Conservation (phyloP, 2,113 vertebrate genomes). For the Salvelinus namaycush region DNA sequence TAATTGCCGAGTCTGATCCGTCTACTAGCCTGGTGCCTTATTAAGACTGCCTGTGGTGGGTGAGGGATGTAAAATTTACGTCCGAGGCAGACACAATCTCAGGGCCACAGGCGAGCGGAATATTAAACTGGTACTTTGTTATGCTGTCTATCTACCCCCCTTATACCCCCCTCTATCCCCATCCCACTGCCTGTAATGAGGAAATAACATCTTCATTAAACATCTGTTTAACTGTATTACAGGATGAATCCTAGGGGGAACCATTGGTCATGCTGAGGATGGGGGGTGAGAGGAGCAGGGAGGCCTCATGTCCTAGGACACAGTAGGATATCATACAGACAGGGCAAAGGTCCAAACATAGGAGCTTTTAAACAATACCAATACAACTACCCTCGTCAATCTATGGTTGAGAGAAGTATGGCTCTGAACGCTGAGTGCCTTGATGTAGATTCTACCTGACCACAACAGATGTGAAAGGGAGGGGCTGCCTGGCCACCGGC, state of each 20-base stretch:
- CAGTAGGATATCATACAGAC: constrained; percentile 49
- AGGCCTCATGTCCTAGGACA: constrained; percentile 64
- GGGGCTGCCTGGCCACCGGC: constrained; percentile 38
- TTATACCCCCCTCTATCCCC: constrained; percentile 60
- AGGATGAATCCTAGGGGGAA: constrained; percentile 72
- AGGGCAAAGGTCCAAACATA: constrained; percentile 50
- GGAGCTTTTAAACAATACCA: constrained; percentile 28
- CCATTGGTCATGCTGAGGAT: constrained; percentile 76
- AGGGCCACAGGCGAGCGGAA: constrained; percentile 75
- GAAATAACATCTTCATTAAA: constrained; percentile 82
- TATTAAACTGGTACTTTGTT: constrained; percentile 75
- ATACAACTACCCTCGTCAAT: constrained; percentile 34
- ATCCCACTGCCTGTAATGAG: constrained; percentile 78
- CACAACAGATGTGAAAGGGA: constrained; percentile 54
- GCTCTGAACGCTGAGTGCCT: background rate
- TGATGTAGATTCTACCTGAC: constrained; percentile 43
- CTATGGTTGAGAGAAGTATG: background rate
- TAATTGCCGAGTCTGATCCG: constrained; percentile 78
- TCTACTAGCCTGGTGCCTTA: constrained; percentile 73
- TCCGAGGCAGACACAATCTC: constrained; percentile 79
- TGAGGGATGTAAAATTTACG: constrained; percentile 79
- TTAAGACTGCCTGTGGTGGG: constrained; percentile 78
- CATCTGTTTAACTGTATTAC: constrained; percentile 81
- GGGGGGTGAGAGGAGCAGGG: constrained; percentile 35
- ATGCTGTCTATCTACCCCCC: constrained; percentile 65